These are phyloP conservation scores for Sceloporus undulatus DNA, from an alignment of 2,113 vertebrate genomes.

Conservation along the genomic window DNA sequence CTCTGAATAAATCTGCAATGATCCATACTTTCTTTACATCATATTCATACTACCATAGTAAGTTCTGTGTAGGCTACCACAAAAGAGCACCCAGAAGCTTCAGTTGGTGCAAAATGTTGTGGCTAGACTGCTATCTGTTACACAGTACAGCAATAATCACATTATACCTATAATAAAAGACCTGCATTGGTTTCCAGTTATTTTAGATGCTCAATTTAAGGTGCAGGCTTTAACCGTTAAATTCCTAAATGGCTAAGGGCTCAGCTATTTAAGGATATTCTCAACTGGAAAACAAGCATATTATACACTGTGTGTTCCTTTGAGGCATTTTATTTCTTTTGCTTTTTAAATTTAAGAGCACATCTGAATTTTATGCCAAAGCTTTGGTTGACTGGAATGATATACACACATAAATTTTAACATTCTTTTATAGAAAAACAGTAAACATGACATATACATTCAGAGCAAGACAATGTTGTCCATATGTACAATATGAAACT, in stretches of 20 bases:
- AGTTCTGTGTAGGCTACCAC: not conserved
- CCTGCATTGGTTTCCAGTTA: not conserved
- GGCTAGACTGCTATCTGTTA: not conserved
- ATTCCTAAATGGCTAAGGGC: not conserved
- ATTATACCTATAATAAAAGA: not conserved
- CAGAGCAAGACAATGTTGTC: constrained; percentile 61
- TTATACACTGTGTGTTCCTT: constrained; percentile 8
- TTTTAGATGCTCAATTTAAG: not conserved
- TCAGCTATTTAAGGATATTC: not conserved
- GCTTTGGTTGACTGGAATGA: constrained; percentile 75
- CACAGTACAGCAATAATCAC: not conserved
- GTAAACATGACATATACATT: constrained; percentile 75
- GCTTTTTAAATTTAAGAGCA: constrained; percentile 70
- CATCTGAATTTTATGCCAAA: constrained; percentile 64
- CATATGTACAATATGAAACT: constrained; percentile 67
- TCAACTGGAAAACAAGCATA: constrained; percentile 32
- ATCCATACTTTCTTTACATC: not conserved
- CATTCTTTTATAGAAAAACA: constrained; percentile 19
- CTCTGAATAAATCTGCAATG: not conserved
- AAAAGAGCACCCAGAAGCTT: not conserved
- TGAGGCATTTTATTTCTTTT: not conserved
- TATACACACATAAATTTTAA: constrained; percentile 56
- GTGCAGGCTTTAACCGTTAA: not conserved
- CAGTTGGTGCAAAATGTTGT: not conserved
- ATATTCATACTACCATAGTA: not conserved